Evolutionary conservation across 2,797 vertebrate genomes (phyloP).

Genomic region (Syngnathus rostellatus): DNA sequence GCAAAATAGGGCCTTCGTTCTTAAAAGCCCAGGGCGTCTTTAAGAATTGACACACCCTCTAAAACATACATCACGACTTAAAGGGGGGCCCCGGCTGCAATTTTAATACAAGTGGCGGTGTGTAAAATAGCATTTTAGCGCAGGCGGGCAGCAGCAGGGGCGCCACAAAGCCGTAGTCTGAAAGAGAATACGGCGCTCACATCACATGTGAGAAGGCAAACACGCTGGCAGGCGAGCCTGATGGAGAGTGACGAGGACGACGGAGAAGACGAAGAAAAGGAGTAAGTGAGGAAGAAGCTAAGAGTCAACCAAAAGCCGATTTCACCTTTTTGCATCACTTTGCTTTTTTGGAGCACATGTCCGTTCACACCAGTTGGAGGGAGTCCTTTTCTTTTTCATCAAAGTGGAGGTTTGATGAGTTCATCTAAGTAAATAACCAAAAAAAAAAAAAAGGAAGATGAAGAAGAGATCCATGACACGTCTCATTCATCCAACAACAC

Average conservation of each 20-base stretch:
- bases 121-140: conserved; percentile 5
- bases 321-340: conserved; percentile 78
- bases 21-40: conserved; percentile 68
- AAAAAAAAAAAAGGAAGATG: not conserved
- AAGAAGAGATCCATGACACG: not conserved
- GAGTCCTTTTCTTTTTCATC: conserved; percentile 41
- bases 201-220: conserved; percentile 62
- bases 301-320: conserved; percentile 24
- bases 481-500: not conserved
- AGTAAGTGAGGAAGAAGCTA: not conserved
- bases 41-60: conserved; percentile 71
- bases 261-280: not conserved
- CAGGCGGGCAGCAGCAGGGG: conserved; percentile 28
- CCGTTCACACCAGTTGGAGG: conserved; percentile 53
- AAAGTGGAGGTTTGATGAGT: conserved; percentile 1
- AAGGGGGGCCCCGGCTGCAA: conserved; percentile 65
- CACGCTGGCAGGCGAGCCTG: conserved; percentile 55
- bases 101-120: conserved; percentile 42
- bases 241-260: conserved; percentile 54
- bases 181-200: conserved; percentile 63
- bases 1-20: conserved; percentile 56
- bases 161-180: conserved; percentile 56
- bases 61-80: conserved; percentile 71
- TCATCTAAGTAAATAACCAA: not conserved
- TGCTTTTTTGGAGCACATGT: conserved; percentile 62